phyloP scores from a whole-genome alignment of 1,140 invertebrate species.

The Yoshiicerus persimilis region DNA sequence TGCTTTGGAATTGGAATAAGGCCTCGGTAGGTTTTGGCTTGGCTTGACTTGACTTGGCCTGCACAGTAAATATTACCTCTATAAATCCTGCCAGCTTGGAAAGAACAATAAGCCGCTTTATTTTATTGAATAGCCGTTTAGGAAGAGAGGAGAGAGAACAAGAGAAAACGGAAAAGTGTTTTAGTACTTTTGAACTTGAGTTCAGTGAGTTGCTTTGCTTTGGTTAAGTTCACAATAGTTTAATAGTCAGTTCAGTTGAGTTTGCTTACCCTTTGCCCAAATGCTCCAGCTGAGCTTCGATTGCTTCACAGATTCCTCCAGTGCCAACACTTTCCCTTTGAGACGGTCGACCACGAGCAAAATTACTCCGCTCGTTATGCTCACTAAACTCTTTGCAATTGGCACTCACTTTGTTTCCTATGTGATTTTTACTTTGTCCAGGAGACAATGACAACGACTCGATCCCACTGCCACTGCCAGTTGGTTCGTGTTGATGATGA shows the following conservation, averaged over 20 bases:
- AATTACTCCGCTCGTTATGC: not conserved
- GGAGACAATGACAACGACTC: conserved; percentile 3
- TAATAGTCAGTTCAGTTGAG: not conserved
- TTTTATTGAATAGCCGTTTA: conserved; percentile 21
- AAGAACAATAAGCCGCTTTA: conserved; percentile 13
- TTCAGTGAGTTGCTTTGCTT: not conserved
- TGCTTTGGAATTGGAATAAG: not conserved
- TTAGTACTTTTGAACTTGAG: conserved; percentile 4
- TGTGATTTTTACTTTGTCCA: conserved; percentile 14
- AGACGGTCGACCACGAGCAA: not conserved
- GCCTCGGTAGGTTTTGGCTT: not conserved
- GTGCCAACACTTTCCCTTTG: not conserved
- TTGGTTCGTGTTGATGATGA: not conserved
- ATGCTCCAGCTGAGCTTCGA: conserved; percentile 20
- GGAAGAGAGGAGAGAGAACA: not conserved
- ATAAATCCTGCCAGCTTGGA: not conserved
- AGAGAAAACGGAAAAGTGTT: not conserved
- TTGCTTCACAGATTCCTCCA: not conserved
- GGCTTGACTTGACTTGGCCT: not conserved
- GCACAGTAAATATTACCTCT: not conserved
- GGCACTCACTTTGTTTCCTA: conserved; percentile 8
- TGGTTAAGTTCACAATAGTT: not conserved
- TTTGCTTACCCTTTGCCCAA: conserved; percentile 23
- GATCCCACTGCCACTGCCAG: not conserved
- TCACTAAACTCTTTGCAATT: conserved; percentile 17